A percentile compares a stretch with the other conserved stretches of the same genome.
Evolutionary conservation across 2,113 vertebrate species (phyloP).

Genomic region (Heterotis niloticus): DNA sequence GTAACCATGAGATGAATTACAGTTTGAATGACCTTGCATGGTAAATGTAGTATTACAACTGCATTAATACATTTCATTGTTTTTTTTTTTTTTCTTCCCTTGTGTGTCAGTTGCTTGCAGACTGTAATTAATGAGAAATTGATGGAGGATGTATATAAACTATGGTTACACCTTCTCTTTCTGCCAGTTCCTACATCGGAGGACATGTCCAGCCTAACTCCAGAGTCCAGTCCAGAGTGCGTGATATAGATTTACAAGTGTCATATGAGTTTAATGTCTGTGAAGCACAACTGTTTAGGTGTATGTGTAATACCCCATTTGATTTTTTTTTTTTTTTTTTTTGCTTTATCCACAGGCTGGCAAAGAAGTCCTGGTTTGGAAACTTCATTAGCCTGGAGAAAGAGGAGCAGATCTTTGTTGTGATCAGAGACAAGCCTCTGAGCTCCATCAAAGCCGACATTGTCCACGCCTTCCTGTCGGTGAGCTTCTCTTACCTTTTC

Average conservation of each 20-base stretch:
- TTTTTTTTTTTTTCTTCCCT: not conserved
- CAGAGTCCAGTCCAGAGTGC: slow-evolving; percentile 92
- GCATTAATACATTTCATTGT: not conserved
- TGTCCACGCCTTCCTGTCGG: slow-evolving; percentile 88
- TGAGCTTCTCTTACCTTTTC: slow-evolving; percentile 57
- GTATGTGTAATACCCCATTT: not conserved
- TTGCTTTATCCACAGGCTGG: slow-evolving; percentile 63
- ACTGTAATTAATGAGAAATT: not conserved
- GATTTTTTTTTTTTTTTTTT: not conserved
- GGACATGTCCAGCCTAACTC: slow-evolving; percentile 89
- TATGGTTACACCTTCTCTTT: slow-evolving; percentile 27
- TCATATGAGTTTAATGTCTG: too few species aligned
- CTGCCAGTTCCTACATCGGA: slow-evolving; percentile 84
- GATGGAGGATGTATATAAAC: not conserved
- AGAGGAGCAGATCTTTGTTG: slow-evolving; percentile 88
- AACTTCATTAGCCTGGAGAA: slow-evolving; percentile 90
- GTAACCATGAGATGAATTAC: too few species aligned
- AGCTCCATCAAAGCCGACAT: slow-evolving; percentile 92
- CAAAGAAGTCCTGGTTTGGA: slow-evolving; percentile 90
- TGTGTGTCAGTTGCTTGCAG: not conserved
- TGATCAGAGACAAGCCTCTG: slow-evolving; percentile 87
- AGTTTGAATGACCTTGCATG: too few species aligned
- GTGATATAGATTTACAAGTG: slow-evolving; percentile 43
- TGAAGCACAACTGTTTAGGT: not conserved
- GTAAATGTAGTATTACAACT: not conserved